phyloP scores from a whole-genome alignment of 1,140 invertebrate species.

The Melanaphis sacchari region DNA sequence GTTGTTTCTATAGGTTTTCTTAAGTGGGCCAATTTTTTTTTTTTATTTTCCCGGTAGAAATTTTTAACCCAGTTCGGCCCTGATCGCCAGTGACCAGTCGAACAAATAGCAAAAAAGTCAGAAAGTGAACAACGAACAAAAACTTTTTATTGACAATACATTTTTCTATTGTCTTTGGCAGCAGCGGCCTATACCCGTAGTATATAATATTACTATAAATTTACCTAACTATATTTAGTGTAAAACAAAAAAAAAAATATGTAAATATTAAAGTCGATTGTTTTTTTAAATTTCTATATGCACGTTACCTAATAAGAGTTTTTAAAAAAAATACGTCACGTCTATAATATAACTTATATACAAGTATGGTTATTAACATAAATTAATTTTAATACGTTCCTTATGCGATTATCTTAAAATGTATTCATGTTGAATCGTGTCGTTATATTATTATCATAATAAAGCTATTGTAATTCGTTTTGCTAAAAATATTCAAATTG shows the following conservation, averaged over 20 bases:
- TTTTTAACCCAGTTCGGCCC: too few relatives aligned
- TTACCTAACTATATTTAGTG: background rate
- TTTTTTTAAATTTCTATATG: background rate
- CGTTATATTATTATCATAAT: background rate
- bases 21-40: too few relatives aligned
- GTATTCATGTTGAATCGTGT: background rate
- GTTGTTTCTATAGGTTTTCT: too few relatives aligned
- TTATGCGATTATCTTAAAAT: background rate
- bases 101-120: background rate
- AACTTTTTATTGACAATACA: background rate
- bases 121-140: background rate
- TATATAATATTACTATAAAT: background rate
- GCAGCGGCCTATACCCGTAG: background rate
- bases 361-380: background rate
- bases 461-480: constrained; percentile 12
- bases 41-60: too few relatives aligned
- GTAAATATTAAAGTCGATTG: background rate
- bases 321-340: background rate
- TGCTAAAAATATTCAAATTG: constrained; percentile 22
- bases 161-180: background rate
- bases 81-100: background rate
- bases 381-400: background rate
- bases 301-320: background rate
- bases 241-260: background rate
- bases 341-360: background rate